A percentile compares a stretch with the other conserved stretches of the same genome.
Conservation (phyloP, 1,140 invertebrate species). For the Macrotrachela quadricornifera region DNA sequence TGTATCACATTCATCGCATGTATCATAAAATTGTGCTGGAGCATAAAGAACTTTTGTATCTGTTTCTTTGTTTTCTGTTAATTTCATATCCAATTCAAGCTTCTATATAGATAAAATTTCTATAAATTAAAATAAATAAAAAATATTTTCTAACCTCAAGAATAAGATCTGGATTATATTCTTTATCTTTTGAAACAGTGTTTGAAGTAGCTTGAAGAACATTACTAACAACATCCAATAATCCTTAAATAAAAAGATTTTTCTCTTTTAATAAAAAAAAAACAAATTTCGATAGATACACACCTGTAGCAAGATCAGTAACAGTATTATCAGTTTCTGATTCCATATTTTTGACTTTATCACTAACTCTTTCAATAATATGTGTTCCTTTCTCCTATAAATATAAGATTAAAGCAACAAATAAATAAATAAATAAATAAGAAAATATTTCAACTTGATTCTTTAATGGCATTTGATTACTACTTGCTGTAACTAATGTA, state of each 20-base stretch:
- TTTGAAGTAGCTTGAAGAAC: neutral
- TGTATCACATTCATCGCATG: slow-evolving; percentile 4
- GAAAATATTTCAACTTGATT: neutral
- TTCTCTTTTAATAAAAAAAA: too few relatives aligned
- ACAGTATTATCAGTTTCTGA: neutral
- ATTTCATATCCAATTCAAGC: neutral
- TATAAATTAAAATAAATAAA: neutral
- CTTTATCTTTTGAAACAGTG: neutral
- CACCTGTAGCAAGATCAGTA: neutral
- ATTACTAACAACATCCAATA: neutral
- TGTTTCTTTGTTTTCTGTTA: slow-evolving; percentile 2
- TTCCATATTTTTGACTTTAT: neutral
- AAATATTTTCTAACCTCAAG: neutral
- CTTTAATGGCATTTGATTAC: slow-evolving; percentile 4
- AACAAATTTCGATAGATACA: neutral
- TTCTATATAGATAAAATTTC: neutral
- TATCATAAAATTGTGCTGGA: slow-evolving; percentile 4
- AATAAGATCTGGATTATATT: neutral
- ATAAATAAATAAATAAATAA: too few relatives aligned
- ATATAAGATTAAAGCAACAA: too few relatives aligned
- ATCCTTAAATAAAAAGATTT: too few relatives aligned
- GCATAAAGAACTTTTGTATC: neutral
- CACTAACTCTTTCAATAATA: slow-evolving; percentile 3
- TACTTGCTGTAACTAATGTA: neutral
- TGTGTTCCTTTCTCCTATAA: neutral